Conservation (phyloP, 1,140 invertebrate species). For the Eulimnadia texana region DNA sequence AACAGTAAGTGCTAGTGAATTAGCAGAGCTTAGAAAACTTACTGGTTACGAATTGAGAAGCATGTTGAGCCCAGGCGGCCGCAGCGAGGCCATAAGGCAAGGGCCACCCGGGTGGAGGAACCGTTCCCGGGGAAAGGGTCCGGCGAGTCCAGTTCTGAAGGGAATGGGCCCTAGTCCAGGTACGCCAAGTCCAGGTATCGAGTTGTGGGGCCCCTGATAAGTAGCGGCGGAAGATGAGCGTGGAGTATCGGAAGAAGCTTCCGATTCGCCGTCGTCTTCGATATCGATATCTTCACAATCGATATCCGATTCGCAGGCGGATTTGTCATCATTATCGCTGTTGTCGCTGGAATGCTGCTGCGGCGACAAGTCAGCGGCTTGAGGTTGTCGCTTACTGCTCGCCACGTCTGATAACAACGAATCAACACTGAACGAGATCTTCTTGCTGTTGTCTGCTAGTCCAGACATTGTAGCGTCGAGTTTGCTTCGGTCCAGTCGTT, state of each 20-base stretch:
- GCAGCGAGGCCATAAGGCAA: constrained; percentile 6
- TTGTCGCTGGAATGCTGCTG: neutral
- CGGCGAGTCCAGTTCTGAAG: neutral
- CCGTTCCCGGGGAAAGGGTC: neutral
- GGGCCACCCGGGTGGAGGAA: constrained; percentile 3
- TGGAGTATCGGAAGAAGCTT: constrained; percentile 9
- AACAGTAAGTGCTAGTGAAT: too few species aligned
- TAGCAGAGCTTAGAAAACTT: neutral
- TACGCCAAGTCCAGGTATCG: neutral
- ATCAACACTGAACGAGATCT: constrained; percentile 14
- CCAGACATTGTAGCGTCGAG: constrained; percentile 8
- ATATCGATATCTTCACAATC: constrained; percentile 8
- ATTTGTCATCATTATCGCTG: neutral
- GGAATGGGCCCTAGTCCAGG: neutral
- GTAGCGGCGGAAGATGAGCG: constrained; percentile 4
- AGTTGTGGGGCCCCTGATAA: neutral
- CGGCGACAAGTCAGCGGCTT: constrained; percentile 1
- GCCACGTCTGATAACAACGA: constrained; percentile 12
- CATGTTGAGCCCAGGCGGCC: constrained; percentile 8
- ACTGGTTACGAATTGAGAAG: constrained; percentile 7
- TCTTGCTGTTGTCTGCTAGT: neutral
- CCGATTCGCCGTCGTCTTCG: constrained; percentile 8
- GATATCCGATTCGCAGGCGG: neutral
- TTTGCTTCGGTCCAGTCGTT: constrained; percentile 1
- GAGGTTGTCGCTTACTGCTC: neutral